phyloP scores from a whole-genome alignment of 2,113 vertebrate genomes.

The Australoheros scitulus region DNA sequence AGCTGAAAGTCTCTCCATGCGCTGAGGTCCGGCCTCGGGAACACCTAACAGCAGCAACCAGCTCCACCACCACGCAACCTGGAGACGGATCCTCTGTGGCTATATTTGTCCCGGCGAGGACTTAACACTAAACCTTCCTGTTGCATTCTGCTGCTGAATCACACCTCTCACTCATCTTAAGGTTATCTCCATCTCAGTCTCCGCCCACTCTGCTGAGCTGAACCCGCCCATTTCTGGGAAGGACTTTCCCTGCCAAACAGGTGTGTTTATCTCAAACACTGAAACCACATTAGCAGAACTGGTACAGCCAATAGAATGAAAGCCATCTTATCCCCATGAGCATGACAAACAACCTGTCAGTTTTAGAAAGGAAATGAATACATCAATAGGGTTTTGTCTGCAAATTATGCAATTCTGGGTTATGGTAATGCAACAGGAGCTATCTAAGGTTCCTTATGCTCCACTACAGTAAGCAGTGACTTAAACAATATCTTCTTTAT shows the following conservation, averaged over 20 bases:
- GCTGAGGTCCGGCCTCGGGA: not conserved
- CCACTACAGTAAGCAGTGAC: not conserved
- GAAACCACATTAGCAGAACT: not conserved
- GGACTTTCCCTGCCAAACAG: slow-evolving; percentile 26
- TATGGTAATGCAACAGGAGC: not conserved
- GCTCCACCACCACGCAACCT: not conserved
- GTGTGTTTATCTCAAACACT: slow-evolving; percentile 17
- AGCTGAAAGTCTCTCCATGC: slow-evolving; percentile 11
- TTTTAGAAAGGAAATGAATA: not conserved
- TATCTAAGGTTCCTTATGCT: not conserved
- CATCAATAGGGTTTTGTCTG: not conserved
- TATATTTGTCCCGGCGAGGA: slow-evolving; percentile 45
- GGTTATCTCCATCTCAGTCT: slow-evolving; percentile 33
- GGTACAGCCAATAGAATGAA: not conserved
- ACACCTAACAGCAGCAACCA: not conserved
- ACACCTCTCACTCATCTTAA: slow-evolving; percentile 60
- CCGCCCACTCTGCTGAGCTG: slow-evolving; percentile 52
- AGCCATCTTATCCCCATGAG: not conserved
- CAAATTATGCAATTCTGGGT: not conserved
- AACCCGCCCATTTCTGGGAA: slow-evolving; percentile 19
- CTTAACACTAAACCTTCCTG: slow-evolving; percentile 52
- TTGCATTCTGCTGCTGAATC: slow-evolving; percentile 52
- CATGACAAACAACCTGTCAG: not conserved
- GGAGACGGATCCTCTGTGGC: slow-evolving; percentile 13
- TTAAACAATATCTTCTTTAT: not conserved